These are phyloP conservation scores for Acanthococcus lagerstroemiae DNA, from an alignment of 2,888 invertebrate genomes.

Conservation along the genomic window DNA sequence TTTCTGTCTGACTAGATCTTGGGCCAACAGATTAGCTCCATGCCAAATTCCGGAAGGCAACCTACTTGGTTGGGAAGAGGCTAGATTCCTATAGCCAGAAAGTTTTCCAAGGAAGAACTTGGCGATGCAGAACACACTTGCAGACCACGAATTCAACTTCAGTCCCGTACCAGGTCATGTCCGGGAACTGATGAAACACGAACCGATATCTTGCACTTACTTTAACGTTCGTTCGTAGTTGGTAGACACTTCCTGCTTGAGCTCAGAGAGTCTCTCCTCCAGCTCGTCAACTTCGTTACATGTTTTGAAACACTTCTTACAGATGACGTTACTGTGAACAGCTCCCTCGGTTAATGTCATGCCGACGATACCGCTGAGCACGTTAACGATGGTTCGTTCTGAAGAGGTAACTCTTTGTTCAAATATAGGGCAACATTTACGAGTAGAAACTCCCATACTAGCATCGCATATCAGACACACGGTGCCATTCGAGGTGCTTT, in stretches of 20 bases:
- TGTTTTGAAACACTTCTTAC: slow-evolving; percentile 57
- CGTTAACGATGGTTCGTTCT: slow-evolving; percentile 42
- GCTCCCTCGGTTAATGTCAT: slow-evolving; percentile 46
- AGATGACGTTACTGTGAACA: slow-evolving; percentile 47
- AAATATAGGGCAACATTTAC: slow-evolving; percentile 49
- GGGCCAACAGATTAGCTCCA: no score
- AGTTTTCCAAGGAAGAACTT: no score
- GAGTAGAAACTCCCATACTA: slow-evolving; percentile 46
- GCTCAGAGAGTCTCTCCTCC: slow-evolving; percentile 43
- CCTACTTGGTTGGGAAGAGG: no score
- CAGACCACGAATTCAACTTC: no score
- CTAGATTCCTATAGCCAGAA: background rate
- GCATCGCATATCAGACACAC: slow-evolving; percentile 54
- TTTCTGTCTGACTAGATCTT: no score
- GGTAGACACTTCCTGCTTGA: slow-evolving; percentile 47
- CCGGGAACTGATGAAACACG: no score
- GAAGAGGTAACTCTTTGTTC: slow-evolving; percentile 41
- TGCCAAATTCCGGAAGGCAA: no score
- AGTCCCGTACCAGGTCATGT: no score
- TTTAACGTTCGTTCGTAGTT: slow-evolving; percentile 45
- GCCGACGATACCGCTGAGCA: slow-evolving; percentile 45
- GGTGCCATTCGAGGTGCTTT: slow-evolving; percentile 21
- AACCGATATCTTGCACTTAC: slow-evolving; percentile 31
- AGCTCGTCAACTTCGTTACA: slow-evolving; percentile 48
- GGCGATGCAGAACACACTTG: no score